Conservation (phyloP, 2,797 vertebrate genomes). For the Mormyrus hasselquistii region DNA sequence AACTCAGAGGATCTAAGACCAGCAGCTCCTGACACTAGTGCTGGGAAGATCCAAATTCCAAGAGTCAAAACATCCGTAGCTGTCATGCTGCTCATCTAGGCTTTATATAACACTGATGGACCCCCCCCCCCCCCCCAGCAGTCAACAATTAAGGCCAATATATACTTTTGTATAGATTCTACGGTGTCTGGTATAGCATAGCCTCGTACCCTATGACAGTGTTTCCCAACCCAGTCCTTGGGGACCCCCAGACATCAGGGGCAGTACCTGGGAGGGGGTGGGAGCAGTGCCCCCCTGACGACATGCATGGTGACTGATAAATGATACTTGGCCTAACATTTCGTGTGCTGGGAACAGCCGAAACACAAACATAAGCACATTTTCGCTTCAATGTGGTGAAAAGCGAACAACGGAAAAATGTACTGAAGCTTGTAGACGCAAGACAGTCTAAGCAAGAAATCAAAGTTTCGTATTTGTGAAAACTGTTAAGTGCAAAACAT, state of each 20-base stretch:
- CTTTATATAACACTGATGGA: not conserved
- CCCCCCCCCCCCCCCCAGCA: not conserved
- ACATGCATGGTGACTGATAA: not conserved
- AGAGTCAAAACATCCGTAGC: conserved; percentile 11
- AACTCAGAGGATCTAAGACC: not conserved
- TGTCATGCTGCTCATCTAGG: not conserved
- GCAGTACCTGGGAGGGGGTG: not conserved
- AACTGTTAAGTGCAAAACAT: not conserved
- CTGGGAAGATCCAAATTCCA: not conserved
- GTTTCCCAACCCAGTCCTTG: not conserved
- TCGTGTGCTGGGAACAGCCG: not conserved
- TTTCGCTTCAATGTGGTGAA: not conserved
- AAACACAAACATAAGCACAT: not conserved
- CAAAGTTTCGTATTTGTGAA: not conserved
- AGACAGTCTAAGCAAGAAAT: not conserved
- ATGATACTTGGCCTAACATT: not conserved
- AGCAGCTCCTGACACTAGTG: not conserved
- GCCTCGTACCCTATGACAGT: not conserved
- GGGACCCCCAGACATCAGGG: not conserved
- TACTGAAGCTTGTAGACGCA: not conserved
- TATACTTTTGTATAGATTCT: not conserved
- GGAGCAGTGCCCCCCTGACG: not conserved
- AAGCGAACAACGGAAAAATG: not conserved
- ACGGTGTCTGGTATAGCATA: not conserved
- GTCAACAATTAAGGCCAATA: conserved; percentile 51